These are phyloP conservation scores for Danionella cerebrum DNA, from an alignment of 2,113 vertebrate genomes.

Conservation along the genomic window DNA sequence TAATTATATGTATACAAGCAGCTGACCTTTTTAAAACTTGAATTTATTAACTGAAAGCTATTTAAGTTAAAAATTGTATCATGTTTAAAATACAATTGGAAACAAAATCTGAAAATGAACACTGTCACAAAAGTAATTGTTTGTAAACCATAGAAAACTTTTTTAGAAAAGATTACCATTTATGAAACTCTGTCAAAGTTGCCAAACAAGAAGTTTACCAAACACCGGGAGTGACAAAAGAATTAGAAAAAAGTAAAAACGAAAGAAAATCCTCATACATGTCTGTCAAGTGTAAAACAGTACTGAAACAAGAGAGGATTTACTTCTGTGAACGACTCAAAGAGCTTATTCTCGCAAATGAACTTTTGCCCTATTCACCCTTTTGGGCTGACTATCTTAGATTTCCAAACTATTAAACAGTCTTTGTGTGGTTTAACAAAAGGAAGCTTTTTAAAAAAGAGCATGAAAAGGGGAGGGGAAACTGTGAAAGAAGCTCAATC, in stretches of 20 bases:
- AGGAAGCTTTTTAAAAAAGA: conserved; percentile 55
- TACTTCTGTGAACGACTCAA: conserved; percentile 31
- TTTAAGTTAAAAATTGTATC: no score
- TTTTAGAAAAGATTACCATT: background rate
- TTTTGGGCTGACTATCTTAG: conserved; percentile 70
- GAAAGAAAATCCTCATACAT: background rate
- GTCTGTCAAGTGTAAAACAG: conserved; percentile 31
- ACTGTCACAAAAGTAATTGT: no score
- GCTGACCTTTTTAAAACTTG: no score
- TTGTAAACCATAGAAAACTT: no score
- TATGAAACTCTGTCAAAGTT: conserved; percentile 1
- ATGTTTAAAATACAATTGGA: no score
- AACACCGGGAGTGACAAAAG: background rate
- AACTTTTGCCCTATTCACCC: conserved; percentile 68
- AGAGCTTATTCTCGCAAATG: conserved; percentile 41
- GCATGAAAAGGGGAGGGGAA: conserved; percentile 40
- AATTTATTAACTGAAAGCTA: no score
- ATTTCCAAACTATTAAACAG: conserved; percentile 69
- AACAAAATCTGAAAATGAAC: no score
- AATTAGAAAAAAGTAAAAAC: background rate
- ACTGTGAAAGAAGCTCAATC: conserved; percentile 67
- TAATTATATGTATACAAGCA: no score
- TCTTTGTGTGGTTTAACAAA: conserved; percentile 75
- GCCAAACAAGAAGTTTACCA: background rate
- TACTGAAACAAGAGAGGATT: conserved; percentile 46